A percentile compares a stretch with the other conserved stretches of the same genome.
phyloP scores from a whole-genome alignment of 2,113 vertebrate species.

The Ivindomyrus marchei region DNA sequence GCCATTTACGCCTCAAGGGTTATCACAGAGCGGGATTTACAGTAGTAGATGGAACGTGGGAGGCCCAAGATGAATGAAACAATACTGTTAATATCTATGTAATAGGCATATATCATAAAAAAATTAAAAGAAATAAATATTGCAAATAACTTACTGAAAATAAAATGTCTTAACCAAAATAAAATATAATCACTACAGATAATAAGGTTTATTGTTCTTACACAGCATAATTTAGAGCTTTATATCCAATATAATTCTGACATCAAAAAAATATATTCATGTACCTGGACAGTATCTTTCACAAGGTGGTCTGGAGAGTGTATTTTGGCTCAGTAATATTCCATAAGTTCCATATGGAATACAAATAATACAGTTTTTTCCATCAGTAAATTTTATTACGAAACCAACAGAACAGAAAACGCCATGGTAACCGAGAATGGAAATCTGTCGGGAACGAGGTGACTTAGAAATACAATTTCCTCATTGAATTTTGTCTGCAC shows the following conservation, averaged over 20 bases:
- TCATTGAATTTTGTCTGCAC: neutral
- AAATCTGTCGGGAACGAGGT: neutral
- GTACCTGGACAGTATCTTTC: neutral
- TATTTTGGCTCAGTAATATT: neutral
- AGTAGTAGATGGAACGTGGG: neutral
- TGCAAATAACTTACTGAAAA: neutral
- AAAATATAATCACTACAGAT: neutral
- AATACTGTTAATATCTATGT: neutral
- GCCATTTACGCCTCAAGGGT: neutral
- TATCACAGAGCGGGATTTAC: neutral
- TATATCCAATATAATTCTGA: neutral
- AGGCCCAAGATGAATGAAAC: conserved; percentile 5
- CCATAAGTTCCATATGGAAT: neutral
- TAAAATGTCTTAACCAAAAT: neutral
- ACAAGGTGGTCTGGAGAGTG: neutral
- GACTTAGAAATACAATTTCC: conserved; percentile 5
- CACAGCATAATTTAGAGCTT: neutral
- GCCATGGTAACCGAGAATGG: neutral
- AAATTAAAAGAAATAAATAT: neutral
- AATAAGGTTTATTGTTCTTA: neutral
- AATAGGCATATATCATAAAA: neutral
- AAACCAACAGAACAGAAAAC: neutral
- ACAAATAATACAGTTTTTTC: neutral
- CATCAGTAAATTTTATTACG: neutral
- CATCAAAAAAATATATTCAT: neutral